These are phyloP conservation scores for Callithrix jacchus DNA, from an alignment of 2,113 vertebrate species.

Conservation along the genomic window DNA sequence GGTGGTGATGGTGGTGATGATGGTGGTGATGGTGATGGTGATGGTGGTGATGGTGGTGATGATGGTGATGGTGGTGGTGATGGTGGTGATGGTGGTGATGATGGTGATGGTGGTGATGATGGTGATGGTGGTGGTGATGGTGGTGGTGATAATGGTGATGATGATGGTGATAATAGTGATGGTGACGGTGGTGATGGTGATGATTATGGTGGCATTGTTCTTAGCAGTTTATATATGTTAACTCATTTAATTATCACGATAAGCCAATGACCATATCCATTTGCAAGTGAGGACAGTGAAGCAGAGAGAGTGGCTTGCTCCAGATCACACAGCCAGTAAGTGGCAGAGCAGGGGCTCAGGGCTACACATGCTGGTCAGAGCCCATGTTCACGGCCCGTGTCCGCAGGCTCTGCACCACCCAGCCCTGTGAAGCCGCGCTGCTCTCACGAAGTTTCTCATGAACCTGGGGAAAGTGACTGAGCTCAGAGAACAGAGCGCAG, in stretches of 20 bases:
- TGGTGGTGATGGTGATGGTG: background rate
- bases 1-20: background rate
- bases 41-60: background rate
- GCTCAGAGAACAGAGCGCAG: background rate
- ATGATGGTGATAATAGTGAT: background rate
- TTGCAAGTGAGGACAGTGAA: background rate
- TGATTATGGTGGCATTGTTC: background rate
- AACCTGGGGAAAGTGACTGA: background rate
- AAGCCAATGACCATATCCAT: background rate
- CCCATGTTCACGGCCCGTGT: background rate
- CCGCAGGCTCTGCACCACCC: rapidly evolving
- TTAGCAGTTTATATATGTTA: background rate
- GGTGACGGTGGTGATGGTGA: background rate
- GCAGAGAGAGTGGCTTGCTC: background rate
- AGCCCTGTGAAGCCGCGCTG: background rate
- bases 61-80: background rate
- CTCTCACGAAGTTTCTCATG: no score
- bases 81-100: background rate
- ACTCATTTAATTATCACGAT: background rate
- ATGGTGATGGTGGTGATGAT: background rate
- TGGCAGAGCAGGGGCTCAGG: background rate
- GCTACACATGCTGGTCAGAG: background rate
- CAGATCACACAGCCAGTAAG: background rate
- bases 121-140: background rate
- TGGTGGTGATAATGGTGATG: no score